Base-by-base conservation (phyloP, 1,140 invertebrate genomes). In the Lordiphosa mommai region DNA sequence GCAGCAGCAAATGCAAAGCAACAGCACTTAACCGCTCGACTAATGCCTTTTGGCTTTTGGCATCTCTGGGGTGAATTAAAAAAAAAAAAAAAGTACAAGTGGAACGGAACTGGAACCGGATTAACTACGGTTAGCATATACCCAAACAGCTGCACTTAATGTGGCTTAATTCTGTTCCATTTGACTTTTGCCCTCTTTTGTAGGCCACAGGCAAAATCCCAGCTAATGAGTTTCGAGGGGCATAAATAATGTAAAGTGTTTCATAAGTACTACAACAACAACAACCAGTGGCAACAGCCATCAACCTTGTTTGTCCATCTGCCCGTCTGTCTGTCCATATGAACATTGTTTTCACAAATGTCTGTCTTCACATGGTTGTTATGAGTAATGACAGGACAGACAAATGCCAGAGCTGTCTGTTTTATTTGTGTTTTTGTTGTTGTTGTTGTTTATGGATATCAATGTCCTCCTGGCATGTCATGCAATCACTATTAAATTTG, bases 201-300 rank as follows among this genome's bases (percentile, higher is more conserved):
- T 34, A 20, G 10, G 8, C 30, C 40, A 43, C 13, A 37, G 13
- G 36, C 14, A 27, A 63, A 58, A 67, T 44, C 23, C 32, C 16
- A 43, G 57, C 53, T 80, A 74, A 80, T 74, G 70, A 74, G 70
- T 56, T 59, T 29, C 36, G 44, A 33, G 50, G 48, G 23, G 14
- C 40, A 73, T 80, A 80, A 80, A 80, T 79, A 80, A 79, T 79
- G 69, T 59, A 80, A 65, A 69, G 66, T 59, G 64, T 61, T 79
- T 61, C 74, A 69, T 60, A 79, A 79, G 57, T 55, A 51, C 37
- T 38, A 57, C 51, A 50, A 41, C 50, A 41, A 38, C 48, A n/a
- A n/a, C n/a, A n/a, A n/a, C n/a, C n/a, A n/a, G n/a, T n/a, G n/a
- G n/a, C n/a, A n/a, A n/a, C n/a, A n/a, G n/a, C n/a, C n/a, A n/a